These are phyloP conservation scores for Tipula unca DNA, from an alignment of 2,888 invertebrate genomes.

Conservation along the genomic window DNA sequence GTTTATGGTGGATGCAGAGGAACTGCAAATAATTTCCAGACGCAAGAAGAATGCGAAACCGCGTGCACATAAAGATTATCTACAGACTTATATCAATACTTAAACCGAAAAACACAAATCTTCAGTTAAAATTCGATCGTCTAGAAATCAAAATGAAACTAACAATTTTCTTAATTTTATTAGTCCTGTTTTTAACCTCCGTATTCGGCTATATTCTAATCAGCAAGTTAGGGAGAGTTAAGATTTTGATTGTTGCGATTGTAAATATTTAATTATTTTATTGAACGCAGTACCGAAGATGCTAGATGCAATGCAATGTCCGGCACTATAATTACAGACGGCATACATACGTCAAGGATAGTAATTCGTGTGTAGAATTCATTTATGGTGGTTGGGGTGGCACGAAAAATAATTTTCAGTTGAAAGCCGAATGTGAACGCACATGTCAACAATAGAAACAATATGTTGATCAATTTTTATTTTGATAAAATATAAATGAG, in stretches of 20 bases:
- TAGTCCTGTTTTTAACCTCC: background rate
- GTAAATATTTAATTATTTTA: background rate
- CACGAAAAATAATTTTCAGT: background rate
- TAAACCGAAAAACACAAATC: too few relatives aligned
- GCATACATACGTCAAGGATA: background rate
- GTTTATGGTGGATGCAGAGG: conserved; percentile 68
- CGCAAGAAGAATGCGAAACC: conserved; percentile 43
- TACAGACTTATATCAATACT: too few relatives aligned
- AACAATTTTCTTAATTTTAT: background rate
- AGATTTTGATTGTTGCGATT: background rate
- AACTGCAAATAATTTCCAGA: conserved; percentile 70
- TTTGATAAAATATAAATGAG: too few relatives aligned
- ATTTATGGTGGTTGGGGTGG: background rate
- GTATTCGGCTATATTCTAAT: background rate
- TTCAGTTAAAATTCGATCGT: background rate
- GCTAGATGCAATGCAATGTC: background rate
- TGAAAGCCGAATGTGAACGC: background rate
- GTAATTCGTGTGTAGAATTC: background rate
- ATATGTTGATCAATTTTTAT: too few relatives aligned
- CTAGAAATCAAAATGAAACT: background rate
- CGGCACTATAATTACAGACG: background rate
- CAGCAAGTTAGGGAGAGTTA: too few relatives aligned
- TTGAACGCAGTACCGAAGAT: background rate
- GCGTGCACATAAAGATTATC: too few relatives aligned
- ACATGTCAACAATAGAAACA: background rate